Evolutionary conservation across 2,888 invertebrate genomes (phyloP).

Genomic region (Adelognathus sp.): DNA sequence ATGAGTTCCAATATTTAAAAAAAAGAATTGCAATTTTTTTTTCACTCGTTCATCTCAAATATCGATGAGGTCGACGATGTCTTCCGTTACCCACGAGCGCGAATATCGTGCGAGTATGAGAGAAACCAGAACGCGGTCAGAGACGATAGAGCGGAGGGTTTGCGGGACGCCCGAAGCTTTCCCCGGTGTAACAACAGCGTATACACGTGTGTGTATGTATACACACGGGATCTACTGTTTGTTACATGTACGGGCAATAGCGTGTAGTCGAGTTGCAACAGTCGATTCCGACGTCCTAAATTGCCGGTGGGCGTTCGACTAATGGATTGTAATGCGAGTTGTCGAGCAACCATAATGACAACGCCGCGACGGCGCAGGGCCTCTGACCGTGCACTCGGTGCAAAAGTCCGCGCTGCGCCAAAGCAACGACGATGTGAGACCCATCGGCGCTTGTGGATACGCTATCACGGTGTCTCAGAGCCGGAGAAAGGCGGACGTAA

Average conservation of each 20-base stretch:
- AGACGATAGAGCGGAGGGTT: slow-evolving; percentile 34
- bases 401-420: slow-evolving; percentile 28
- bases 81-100: slow-evolving; percentile 34
- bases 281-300: slow-evolving; percentile 68
- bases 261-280: slow-evolving; percentile 53
- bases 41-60: background rate
- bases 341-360: slow-evolving; percentile 60
- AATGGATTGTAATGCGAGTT: slow-evolving; percentile 73
- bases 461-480: slow-evolving; percentile 14
- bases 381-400: slow-evolving; percentile 50
- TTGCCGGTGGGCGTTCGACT: slow-evolving; percentile 73
- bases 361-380: slow-evolving; percentile 37
- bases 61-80: background rate
- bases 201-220: slow-evolving; percentile 7
- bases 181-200: background rate
- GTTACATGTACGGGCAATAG: slow-evolving; percentile 11
- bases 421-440: slow-evolving; percentile 11
- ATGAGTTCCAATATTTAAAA: too few species aligned
- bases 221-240: slow-evolving; percentile 12
- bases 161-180: slow-evolving; percentile 1
- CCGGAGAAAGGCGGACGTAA: slow-evolving; percentile 52
- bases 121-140: slow-evolving; percentile 52
- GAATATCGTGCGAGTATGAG: background rate
- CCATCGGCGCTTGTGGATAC: slow-evolving; percentile 44
- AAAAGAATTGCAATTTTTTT: too few species aligned